phyloP scores from a whole-genome alignment of 2,888 invertebrate genomes.

The Artemia sinica region DNA sequence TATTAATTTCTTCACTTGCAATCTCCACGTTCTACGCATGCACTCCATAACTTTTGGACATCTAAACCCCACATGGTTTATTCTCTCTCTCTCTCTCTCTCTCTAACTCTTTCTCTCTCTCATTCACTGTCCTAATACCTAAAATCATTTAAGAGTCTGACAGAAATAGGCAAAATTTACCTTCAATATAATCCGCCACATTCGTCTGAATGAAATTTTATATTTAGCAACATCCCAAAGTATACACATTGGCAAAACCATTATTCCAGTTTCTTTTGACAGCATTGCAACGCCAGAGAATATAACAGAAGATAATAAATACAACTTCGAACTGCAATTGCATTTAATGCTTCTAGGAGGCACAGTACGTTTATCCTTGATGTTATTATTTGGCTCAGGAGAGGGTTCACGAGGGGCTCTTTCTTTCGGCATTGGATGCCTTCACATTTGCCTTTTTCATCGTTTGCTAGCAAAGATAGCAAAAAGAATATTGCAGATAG shows the following conservation, averaged over 20 bases:
- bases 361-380: not conserved
- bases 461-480: not conserved
- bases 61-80: not conserved
- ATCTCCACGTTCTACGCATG: no score
- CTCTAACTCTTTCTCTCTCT: no score
- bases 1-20: no score
- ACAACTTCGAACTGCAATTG: not conserved
- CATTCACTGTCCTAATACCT: no score
- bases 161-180: no score
- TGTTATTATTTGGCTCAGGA: constrained; percentile 5
- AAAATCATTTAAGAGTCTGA: no score
- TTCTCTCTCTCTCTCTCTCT: not conserved
- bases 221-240: not conserved
- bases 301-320: not conserved
- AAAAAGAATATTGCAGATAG: constrained; percentile 1
- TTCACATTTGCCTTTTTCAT: not conserved
- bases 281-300: not conserved
- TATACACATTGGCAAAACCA: not conserved
- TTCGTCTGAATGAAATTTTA: no score
- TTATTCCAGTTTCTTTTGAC: not conserved
- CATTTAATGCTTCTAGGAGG: not conserved
- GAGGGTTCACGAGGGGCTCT: not conserved
- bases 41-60: no score
- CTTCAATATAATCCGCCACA: no score
- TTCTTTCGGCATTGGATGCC: not conserved